Evolutionary conservation across 2,113 vertebrate genomes (phyloP).

Genomic region (Dinomys branickii): DNA sequence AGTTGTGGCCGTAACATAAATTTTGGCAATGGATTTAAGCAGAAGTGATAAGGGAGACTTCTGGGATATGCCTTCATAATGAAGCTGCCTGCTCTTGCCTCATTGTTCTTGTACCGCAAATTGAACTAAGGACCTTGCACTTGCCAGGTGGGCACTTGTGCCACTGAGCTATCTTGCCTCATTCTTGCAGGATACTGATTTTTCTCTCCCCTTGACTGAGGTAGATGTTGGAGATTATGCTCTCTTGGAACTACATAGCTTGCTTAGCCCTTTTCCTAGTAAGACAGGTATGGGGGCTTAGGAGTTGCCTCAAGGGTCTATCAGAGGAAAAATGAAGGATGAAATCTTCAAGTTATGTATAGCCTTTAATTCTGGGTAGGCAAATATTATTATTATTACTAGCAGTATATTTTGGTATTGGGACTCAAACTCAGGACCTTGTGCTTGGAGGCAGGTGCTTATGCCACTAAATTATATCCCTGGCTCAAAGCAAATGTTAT

Average conservation of each 20-base stretch:
- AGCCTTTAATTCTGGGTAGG: neutral
- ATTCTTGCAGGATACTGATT: neutral
- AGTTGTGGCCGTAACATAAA: neutral
- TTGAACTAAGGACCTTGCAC: too few relatives aligned
- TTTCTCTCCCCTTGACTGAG: neutral
- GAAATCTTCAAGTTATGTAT: neutral
- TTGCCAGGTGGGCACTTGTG: too few relatives aligned
- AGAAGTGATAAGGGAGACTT: neutral
- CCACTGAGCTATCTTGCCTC: too few relatives aligned
- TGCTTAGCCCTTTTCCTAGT: neutral
- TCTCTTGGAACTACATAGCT: neutral
- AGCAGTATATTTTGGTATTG: too few relatives aligned
- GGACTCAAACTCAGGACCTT: too few relatives aligned
- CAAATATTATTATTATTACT: too few relatives aligned
- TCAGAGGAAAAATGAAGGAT: neutral
- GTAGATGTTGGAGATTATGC: neutral
- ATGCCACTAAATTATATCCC: too few relatives aligned
- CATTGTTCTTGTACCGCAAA: too few relatives aligned
- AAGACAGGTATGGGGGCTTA: neutral
- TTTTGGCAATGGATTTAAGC: neutral
- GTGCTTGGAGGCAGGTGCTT: too few relatives aligned
- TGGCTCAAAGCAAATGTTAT: neutral
- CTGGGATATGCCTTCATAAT: neutral
- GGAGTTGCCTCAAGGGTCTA: neutral
- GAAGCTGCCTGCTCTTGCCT: neutral